Evolutionary conservation across 2,113 vertebrate species (phyloP), one percentile per base, ranked within the genome.

Genomic region (Himantopus leucocephalus): DNA sequence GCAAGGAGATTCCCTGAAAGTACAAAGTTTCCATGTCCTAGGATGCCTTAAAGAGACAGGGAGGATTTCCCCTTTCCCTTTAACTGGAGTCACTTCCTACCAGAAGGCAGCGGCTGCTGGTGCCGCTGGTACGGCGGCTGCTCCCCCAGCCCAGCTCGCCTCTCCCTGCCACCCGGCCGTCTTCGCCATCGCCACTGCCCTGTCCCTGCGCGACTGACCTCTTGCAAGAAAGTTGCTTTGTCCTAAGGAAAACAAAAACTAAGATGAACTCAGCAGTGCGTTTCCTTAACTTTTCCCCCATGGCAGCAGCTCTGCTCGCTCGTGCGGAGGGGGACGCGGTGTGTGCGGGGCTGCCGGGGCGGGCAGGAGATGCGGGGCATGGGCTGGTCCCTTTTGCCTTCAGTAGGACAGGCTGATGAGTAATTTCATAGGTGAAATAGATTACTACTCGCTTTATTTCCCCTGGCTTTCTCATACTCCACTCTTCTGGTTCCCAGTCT

Each of bases 1-100:
- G 91, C 97, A 84, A 96, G 97, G 96, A 97, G 97, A 97, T 97
- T 96, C 97, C 97, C 97, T 97, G 92, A 95, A 96, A 95, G 94
- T 73, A 96, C 92, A 92, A 75, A 92, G 92, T 96, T 96, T 97
- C 95, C 95, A 29, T 88, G 95, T 96, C 96, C 95, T 96, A 92
- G 91, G 97, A 94, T 77, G 67, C 90, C 97, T 97, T 96, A 94
- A 96, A 98, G 95, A 73, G 91, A 95, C 94, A 97, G 93, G 32
- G 94, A 97, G 98, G 97, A 95, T 96, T 97, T 97, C 97, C 98
- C 97, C 88, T 88, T 86, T 92, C 32, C 45, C 93, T 85, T 55
- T 41, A 47, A 68, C 50, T 3, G 91, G 59, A 88, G 82, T 53
- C 77, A 14, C 82, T 77, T 77, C 85, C 78, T 71, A 45, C 62